These are phyloP conservation scores for Larimichthys polyactis DNA, from an alignment of 2,113 vertebrate species.

Conservation along the genomic window DNA sequence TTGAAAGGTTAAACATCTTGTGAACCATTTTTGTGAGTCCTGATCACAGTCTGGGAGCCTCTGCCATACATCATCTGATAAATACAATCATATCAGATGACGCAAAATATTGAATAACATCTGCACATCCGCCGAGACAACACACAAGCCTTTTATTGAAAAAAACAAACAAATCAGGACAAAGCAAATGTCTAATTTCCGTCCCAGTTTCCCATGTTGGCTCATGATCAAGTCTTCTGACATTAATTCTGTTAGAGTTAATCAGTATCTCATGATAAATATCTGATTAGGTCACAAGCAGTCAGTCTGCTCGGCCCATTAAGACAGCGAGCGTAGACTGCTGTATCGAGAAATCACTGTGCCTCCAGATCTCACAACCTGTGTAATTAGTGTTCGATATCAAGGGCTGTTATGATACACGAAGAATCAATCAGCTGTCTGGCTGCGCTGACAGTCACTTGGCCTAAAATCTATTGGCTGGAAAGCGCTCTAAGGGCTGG, in stretches of 20 bases:
- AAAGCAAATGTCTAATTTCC: conserved; percentile 12
- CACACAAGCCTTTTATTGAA: conserved; percentile 37
- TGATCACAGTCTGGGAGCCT: neutral
- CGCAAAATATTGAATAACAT: neutral
- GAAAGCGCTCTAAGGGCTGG: conserved; percentile 10
- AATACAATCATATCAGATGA: conserved; percentile 21
- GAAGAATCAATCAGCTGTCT: conserved; percentile 45
- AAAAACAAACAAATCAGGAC: neutral
- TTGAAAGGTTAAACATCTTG: neutral
- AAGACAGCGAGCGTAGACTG: conserved; percentile 23
- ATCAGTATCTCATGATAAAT: conserved; percentile 62
- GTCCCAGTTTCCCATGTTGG: neutral
- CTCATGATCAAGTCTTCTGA: conserved; percentile 64
- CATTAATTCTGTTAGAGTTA: conserved; percentile 47
- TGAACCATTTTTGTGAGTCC: neutral
- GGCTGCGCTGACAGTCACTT: conserved; percentile 23
- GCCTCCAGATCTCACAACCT: conserved; percentile 32
- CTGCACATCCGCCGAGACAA: conserved; percentile 1
- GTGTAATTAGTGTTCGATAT: conserved; percentile 54
- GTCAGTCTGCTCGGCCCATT: conserved; percentile 14
- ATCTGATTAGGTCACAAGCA: conserved; percentile 54
- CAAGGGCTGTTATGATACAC: conserved; percentile 37
- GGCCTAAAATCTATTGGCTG: conserved; percentile 4
- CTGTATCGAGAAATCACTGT: conserved; percentile 17
- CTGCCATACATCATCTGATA: neutral